Percentiles rank a stretch among this genome's conserved stretches.
These are phyloP conservation scores for Gallirallus australis DNA, from an alignment of 2,797 vertebrate species.

Conservation along the genomic window DNA sequence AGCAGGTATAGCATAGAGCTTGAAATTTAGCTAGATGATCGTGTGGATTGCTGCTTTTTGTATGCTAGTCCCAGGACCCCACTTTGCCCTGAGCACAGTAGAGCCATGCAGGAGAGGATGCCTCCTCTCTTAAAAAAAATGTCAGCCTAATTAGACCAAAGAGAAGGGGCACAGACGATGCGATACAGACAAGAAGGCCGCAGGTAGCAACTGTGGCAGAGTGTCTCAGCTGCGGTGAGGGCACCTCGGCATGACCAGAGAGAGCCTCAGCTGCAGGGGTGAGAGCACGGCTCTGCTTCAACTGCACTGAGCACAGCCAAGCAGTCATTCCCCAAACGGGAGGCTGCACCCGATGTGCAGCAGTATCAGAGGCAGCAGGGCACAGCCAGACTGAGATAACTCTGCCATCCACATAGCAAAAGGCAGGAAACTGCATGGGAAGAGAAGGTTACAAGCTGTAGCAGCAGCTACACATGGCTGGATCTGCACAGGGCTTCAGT, in stretches of 20 bases:
- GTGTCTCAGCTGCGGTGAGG: background rate
- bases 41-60: background rate
- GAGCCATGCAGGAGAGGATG: background rate
- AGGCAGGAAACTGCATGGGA: background rate
- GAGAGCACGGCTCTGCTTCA: rapidly evolving
- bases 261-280: background rate
- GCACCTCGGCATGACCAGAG: background rate
- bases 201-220: background rate
- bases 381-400: background rate
- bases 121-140: background rate
- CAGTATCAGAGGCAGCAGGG: background rate
- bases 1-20: too few relatives aligned
- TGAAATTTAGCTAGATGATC: too few relatives aligned
- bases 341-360: rapidly evolving
- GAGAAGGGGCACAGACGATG: background rate
- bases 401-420: background rate
- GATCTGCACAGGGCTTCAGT: background rate
- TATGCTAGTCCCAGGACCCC: rapidly evolving
- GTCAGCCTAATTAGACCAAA: background rate
- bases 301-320: rapidly evolving
- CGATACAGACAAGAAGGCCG: background rate
- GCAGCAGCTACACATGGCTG: background rate
- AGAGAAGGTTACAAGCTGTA: background rate
- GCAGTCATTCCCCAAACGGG: rapidly evolving
- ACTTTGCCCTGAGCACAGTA: background rate